Evolutionary conservation across 2,797 vertebrate genomes (phyloP), one percentile per base, ranked within the genome.

Genomic region (Paramormyrops hopkinsi): DNA sequence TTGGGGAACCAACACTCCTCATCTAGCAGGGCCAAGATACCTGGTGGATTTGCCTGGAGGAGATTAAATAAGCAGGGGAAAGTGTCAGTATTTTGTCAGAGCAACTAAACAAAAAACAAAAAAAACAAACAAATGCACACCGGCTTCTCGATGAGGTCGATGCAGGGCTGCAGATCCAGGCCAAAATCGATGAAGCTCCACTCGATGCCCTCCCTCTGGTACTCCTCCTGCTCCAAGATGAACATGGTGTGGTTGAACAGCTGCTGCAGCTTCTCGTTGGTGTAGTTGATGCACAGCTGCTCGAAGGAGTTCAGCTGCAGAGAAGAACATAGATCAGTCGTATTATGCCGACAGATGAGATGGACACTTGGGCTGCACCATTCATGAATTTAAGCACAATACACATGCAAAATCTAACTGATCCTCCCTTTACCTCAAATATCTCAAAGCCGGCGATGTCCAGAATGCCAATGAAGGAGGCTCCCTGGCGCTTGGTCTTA

Each of bases 181-280:
- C 98, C 98, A 0, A 99, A 99, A 93, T 99, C 98, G 22, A 99
- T 99, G 95, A 99, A 99, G 94, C 98, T 99, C 98, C 98, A 99
- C 95, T 99, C 98, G 19, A 99, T 99, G 90, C 99, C 98, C 93
- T 99, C 98, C 0, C 98, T 96, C 93, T 99, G 99, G 93, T 99
- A 99, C 90, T 99, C 98, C 93, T 99, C 98, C 94, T 99, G 98
- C 96, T 99, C 98, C 95, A 99, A 97, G 94, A 99, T 97, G 94
- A 99, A 99, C 98, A 99, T 99, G 86, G 98, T 99, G 95, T 99
- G 98, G 95, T 99, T 99, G 96, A 99, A 99, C 53, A 99, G 96
- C 93, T 99, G 98, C 95, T 99, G 98, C 91, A 99, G 96, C 95
- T 99, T 99, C 96, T 99, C 98, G 0, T 99, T 99, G 91, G 98